Evolutionary conservation across 1,140 invertebrate genomes (phyloP).

Genomic region (Zophobas morio): DNA sequence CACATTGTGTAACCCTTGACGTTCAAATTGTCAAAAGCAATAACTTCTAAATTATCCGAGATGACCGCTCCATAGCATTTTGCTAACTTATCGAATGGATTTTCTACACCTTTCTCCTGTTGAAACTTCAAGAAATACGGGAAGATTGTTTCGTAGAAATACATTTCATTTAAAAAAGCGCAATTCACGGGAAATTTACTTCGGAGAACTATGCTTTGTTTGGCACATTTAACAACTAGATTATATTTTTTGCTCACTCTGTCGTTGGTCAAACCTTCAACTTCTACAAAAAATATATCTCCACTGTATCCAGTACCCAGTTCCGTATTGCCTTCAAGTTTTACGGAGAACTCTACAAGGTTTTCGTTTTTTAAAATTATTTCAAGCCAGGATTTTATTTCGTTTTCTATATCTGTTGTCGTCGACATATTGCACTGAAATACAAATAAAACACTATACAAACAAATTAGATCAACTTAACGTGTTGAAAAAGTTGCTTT

Average conservation of each 20-base stretch:
- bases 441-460: too few species aligned
- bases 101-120: not conserved
- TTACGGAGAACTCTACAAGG: not conserved
- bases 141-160: conserved; percentile 15
- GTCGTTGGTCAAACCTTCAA: not conserved
- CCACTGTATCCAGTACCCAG: conserved; percentile 27
- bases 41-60: too few species aligned
- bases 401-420: not conserved
- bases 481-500: too few species aligned
- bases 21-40: conserved; percentile 61
- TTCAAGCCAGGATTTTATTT: conserved; percentile 6
- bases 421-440: not conserved
- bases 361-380: conserved; percentile 25
- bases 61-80: too few species aligned
- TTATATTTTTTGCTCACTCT: not conserved
- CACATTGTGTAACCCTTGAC: conserved; percentile 68
- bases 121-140: conserved; percentile 17
- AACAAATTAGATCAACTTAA: too few species aligned
- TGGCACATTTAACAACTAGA: conserved; percentile 15
- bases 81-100: conserved; percentile 53
- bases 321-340: conserved; percentile 15
- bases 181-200: conserved; percentile 4
- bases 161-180: conserved; percentile 1
- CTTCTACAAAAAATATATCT: conserved; percentile 24
- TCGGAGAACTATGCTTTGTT: conserved; percentile 1